Evolutionary conservation across 2,113 vertebrate genomes (phyloP).

Genomic region (Phoenicopterus ruber): DNA sequence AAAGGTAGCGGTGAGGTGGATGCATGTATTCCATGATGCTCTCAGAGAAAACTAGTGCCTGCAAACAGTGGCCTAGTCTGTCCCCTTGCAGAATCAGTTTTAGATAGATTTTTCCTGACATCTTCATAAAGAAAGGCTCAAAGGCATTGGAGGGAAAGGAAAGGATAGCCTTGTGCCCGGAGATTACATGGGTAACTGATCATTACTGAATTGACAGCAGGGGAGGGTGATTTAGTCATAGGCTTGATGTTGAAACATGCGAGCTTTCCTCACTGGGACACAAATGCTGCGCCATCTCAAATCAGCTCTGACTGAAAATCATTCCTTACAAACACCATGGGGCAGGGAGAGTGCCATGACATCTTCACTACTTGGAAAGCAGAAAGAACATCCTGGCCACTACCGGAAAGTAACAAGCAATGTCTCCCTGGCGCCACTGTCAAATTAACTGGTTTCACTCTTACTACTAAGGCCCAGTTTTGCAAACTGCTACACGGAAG

Average conservation of each 20-base stretch:
- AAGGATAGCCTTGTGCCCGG: background rate
- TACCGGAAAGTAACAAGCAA: background rate
- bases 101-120: background rate
- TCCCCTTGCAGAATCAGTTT: background rate
- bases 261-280: background rate
- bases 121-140: background rate
- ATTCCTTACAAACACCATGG: background rate
- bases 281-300: background rate
- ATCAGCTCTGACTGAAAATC: background rate
- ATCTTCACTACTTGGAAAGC: slow-evolving; percentile 37
- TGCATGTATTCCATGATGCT: background rate
- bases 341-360: background rate
- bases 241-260: fast-evolving
- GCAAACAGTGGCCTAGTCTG: background rate
- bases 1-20: background rate
- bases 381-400: background rate
- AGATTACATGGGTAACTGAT: background rate
- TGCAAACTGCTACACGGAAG: background rate
- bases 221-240: background rate
- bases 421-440: background rate
- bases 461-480: background rate
- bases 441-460: background rate
- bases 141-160: background rate
- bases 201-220: background rate
- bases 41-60: background rate